A percentile compares a stretch with the other conserved stretches of the same genome.
Conservation (phyloP, 1,140 invertebrate species). For the Drosophila cardini region DNA sequence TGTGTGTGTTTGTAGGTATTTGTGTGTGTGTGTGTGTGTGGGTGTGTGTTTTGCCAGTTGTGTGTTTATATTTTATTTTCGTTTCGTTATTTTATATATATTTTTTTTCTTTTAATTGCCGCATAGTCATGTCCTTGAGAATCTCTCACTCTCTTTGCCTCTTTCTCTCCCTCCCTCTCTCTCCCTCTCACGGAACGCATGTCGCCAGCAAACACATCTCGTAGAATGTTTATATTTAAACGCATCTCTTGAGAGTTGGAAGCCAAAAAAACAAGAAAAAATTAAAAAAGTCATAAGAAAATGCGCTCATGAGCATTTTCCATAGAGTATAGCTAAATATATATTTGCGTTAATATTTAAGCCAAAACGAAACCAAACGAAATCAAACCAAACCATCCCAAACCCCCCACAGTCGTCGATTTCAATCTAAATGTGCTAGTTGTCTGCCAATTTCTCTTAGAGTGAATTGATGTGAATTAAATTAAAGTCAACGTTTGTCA, state of each 20-base stretch:
- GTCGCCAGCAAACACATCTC: slow-evolving; percentile 28
- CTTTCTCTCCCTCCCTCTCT: not conserved
- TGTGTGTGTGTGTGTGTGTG: slow-evolving; percentile 5
- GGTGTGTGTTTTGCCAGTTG: slow-evolving; percentile 18
- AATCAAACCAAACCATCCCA: not conserved
- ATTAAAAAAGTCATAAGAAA: slow-evolving; percentile 33
- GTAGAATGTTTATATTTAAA: slow-evolving; percentile 70
- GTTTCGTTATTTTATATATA: slow-evolving; percentile 39
- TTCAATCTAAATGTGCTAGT: not conserved
- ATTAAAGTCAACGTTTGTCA: slow-evolving; percentile 53
- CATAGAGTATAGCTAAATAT: slow-evolving; percentile 12
- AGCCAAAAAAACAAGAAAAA: slow-evolving; percentile 35
- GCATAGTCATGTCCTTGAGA: slow-evolving; percentile 53
- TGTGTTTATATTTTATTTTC: slow-evolving; percentile 62
- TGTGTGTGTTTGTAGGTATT: slow-evolving; percentile 16
- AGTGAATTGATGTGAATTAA: slow-evolving; percentile 70
- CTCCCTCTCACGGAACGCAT: slow-evolving; percentile 4
- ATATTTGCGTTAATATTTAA: slow-evolving; percentile 23
- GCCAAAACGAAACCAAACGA: slow-evolving; percentile 3
- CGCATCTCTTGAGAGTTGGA: slow-evolving; percentile 53
- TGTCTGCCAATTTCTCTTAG: slow-evolving; percentile 31
- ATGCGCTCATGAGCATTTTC: slow-evolving; percentile 7
- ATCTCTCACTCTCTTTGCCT: slow-evolving; percentile 9
- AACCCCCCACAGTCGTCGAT: not conserved
- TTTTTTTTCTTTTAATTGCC: slow-evolving; percentile 41